Base-by-base conservation (phyloP, 2,888 invertebrate genomes). In the Napeogenes sylphis region DNA sequence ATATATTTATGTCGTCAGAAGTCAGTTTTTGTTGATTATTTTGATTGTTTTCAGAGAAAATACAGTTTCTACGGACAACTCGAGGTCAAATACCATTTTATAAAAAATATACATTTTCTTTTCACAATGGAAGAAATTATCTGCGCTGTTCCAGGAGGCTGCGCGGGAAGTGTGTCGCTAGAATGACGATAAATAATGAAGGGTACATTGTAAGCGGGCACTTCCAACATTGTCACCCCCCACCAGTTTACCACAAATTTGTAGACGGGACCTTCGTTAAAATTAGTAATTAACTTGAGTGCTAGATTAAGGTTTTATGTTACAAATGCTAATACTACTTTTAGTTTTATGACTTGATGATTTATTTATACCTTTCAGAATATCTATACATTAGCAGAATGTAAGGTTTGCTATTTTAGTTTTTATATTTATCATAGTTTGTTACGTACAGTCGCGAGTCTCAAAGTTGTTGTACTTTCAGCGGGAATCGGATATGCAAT, bases 91-190 rank as follows among this genome's bases (percentile, higher is more conserved):
- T 14, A 46, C 35, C 63, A 8, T 42, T 64, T 13, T 67, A 65
- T 45, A 61, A 62, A 33, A 60, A 66, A 2, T 67, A 72, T 30
- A 68, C 69, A 0, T 73, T 70, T 38, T 69, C 72, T 0, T 70
- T 62, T 47, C 65, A 67, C 38, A 65, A 56, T 3, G 67, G 68
- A 0, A 67, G 66, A n/a, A 66, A 64, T 12, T 63, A 65, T 13
- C 58, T 73, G 10, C 69, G 69, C 33, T 76, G 75, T 54, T 76
- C 75, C 0, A 69, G 67, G 59, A 71, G 72, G 55, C 55, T 63
- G 3, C 61, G 68, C 5, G 35, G 63, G 2, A 61, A 68, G 0
- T 77, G 75, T 54, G 38, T 57, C 13, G 74, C 76, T 0, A 66
- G 69, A 10, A 35, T 76, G 5, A 74, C 69, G 38, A 63, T 76